Evolutionary conservation across 2,888 invertebrate genomes (phyloP), one percentile per base, ranked within the genome.

Genomic region (Troglohyphantes excavatus): DNA sequence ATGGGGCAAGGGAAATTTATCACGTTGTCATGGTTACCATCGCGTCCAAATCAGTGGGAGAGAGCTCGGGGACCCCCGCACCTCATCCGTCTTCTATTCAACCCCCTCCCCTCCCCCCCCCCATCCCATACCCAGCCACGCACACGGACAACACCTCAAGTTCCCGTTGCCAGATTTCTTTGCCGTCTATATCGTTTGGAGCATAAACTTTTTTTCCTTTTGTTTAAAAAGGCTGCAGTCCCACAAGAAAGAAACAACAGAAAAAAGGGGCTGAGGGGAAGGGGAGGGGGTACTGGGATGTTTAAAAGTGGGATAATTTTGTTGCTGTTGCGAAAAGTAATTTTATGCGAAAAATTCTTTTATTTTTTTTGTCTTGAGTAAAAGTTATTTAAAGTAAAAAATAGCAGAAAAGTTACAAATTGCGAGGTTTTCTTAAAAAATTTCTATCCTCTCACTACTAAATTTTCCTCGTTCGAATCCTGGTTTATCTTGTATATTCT

Each of bases 1-100:
- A 17, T 2, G 75, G 53, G 33, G 17, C n/a, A n/a, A n/a, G 59
- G 46, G 33, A 70, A 86, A 78, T 76, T 76, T 68, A 86, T 86
- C 85, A 78, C 61, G 85, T 78, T 86, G 68, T 76, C 85, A 59
- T 78, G 68, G 85, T 78, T 59, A 86, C 85, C 68, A 86, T 86
- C 85, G 78, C 76, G 39, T 53, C 13, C 43, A 86, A 79, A 79
- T 86, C 86, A 63, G 78, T 23, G 73, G 86, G 39, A 13, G 68
- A 85, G 85, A 85, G 85, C 70, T 68, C 46, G 26, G 85, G 85
- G 85, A 85, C 19, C 76, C 76, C 76, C 85, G 17, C 2, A 70
- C 33, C 81, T 81, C 87, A 81, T 88, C 87, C 81, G 81, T 88
- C 81, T 88, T 82, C 65, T 63, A 21, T 7, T 61, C 61, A 6